phyloP scores from a whole-genome alignment of 1,140 invertebrate genomes.

The Pseudomyrmex sp. region DNA sequence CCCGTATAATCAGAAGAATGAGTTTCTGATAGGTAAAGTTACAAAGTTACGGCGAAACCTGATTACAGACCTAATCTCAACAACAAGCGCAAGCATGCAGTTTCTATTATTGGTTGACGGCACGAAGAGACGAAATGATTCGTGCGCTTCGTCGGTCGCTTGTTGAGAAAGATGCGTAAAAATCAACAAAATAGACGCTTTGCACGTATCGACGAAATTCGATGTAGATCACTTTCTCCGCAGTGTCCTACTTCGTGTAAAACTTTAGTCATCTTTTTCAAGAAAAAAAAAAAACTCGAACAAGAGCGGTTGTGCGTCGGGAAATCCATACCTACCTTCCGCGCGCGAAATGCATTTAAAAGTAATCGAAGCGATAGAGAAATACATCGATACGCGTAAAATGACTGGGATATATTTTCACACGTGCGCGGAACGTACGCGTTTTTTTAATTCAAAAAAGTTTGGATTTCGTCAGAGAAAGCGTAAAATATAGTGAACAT shows the following conservation, averaged over 20 bases:
- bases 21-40: constrained; percentile 50
- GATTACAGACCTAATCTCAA: constrained; percentile 54
- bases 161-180: constrained; percentile 54
- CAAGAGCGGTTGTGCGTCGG: too few species aligned
- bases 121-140: constrained; percentile 50
- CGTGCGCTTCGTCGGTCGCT: constrained; percentile 22
- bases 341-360: too few species aligned
- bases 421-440: too few species aligned
- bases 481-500: too few species aligned
- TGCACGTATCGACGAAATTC: constrained; percentile 27
- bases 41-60: constrained; percentile 45
- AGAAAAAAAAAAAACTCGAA: not conserved
- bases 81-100: constrained; percentile 48
- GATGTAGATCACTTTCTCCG: constrained; percentile 19
- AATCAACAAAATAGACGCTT: constrained; percentile 50
- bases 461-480: too few species aligned
- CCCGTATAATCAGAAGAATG: constrained; percentile 62
- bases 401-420: too few species aligned
- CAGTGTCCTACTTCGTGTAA: constrained; percentile 41
- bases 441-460: too few species aligned
- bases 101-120: constrained; percentile 54
- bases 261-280: constrained; percentile 4
- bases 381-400: too few species aligned
- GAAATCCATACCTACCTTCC: too few species aligned
- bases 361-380: too few species aligned